A percentile compares a stretch with the other conserved stretches of the same genome.
Evolutionary conservation across 37 sponge, comb jelly and placozoan species (phyloP).

Genomic region (Mnemiopsis leidyi): DNA sequence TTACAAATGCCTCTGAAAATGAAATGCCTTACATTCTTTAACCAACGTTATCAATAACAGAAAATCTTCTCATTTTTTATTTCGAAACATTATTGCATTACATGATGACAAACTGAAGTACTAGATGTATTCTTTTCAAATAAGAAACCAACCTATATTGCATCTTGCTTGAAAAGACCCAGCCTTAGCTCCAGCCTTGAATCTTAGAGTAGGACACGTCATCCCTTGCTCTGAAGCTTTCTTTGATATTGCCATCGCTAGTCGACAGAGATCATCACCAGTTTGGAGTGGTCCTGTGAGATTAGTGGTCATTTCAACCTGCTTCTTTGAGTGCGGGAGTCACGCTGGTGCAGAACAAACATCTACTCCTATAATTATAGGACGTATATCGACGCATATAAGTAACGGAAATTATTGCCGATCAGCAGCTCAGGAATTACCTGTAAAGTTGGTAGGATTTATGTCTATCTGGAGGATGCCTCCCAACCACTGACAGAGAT

Average conservation of each 20-base stretch:
- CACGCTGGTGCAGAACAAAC: too few relatives aligned
- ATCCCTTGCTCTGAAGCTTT: not conserved
- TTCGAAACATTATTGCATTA: too few relatives aligned
- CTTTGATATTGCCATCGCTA: not conserved
- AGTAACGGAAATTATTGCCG: too few relatives aligned
- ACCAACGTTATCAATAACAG: too few relatives aligned
- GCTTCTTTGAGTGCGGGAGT: too few relatives aligned
- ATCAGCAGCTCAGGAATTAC: too few relatives aligned
- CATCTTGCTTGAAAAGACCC: conserved; percentile 40
- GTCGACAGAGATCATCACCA: conserved; percentile 13
- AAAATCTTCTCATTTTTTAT: too few relatives aligned
- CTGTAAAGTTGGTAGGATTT: not conserved
- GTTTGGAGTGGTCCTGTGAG: conserved; percentile 14
- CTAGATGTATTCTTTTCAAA: too few relatives aligned
- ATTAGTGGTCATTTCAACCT: too few relatives aligned
- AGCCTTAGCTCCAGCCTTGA: conserved; percentile 12
- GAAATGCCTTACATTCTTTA: not conserved
- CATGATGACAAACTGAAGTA: too few relatives aligned
- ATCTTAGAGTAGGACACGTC: not conserved
- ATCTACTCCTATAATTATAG: too few relatives aligned
- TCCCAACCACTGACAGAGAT: conserved; percentile 56
- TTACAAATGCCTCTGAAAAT: conserved; percentile 58
- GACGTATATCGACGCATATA: too few relatives aligned
- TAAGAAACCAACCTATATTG: conserved; percentile 43
- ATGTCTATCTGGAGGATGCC: not conserved